Percentiles rank a stretch among this genome's conserved stretches.
phyloP scores from a whole-genome alignment of 2,888 invertebrate genomes.

The Bombylius discolor region DNA sequence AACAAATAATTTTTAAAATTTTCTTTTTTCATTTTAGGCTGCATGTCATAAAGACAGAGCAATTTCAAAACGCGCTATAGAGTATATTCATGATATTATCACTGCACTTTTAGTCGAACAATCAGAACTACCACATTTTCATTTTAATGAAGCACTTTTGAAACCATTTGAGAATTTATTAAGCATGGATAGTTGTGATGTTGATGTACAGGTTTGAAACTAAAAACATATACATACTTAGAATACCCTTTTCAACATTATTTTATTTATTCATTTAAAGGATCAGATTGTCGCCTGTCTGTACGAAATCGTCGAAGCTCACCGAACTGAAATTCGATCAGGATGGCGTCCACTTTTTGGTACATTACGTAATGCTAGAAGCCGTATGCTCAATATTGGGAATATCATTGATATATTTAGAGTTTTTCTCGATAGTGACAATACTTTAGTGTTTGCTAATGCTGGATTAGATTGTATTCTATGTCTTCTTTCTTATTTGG shows the following conservation, averaged over 20 bases:
- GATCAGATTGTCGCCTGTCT: constrained; percentile 86
- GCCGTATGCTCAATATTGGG: constrained; percentile 43
- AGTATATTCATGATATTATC: constrained; percentile 84
- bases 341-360: constrained; percentile 96
- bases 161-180: constrained; percentile 92
- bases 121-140: constrained; percentile 82
- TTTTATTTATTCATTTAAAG: constrained; percentile 37
- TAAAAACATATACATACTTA: neutral
- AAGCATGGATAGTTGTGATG: constrained; percentile 84
- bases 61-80: constrained; percentile 82
- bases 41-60: constrained; percentile 81
- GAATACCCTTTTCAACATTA: too few relatives aligned
- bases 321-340: constrained; percentile 81
- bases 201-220: constrained; percentile 66
- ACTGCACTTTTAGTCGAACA: constrained; percentile 76
- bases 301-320: constrained; percentile 91
- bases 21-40: constrained; percentile 43
- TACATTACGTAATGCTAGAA: constrained; percentile 75
- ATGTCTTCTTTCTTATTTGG: constrained; percentile 59
- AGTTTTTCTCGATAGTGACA: constrained; percentile 85
- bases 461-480: constrained; percentile 88
- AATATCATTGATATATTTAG: constrained; percentile 83
- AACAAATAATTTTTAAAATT: neutral
- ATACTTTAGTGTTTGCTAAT: constrained; percentile 84
- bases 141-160: constrained; percentile 87